phyloP scores from a whole-genome alignment of 2,888 invertebrate genomes.

The Nymphalis c-album region DNA sequence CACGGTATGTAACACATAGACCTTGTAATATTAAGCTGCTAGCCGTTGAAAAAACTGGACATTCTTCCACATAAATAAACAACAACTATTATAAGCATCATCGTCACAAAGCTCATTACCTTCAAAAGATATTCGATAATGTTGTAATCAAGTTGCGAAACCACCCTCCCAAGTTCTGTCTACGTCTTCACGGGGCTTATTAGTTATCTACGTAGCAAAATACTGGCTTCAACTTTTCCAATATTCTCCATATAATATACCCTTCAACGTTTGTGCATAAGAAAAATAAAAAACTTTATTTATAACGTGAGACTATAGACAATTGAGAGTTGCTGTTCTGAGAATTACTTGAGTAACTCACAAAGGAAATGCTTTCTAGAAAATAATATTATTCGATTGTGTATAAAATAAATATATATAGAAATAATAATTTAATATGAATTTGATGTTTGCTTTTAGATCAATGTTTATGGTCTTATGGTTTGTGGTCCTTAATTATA shows the following conservation, averaged over 20 bases:
- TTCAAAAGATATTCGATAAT: slow-evolving; percentile 1
- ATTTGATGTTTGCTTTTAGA: too few relatives aligned
- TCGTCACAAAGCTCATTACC: not conserved
- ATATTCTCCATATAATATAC: slow-evolving; percentile 62
- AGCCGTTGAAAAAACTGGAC: too few relatives aligned
- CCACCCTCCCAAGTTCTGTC: not conserved
- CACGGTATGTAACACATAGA: too few relatives aligned
- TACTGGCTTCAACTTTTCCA: slow-evolving; percentile 61
- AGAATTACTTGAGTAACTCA: slow-evolving; percentile 2
- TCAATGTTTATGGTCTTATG: too few relatives aligned
- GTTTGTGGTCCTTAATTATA: too few relatives aligned
- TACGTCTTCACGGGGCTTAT: slow-evolving; percentile 26
- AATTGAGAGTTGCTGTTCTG: not conserved
- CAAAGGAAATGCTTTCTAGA: not conserved
- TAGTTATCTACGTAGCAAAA: slow-evolving; percentile 29
- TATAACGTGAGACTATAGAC: not conserved
- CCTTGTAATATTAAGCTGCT: too few relatives aligned
- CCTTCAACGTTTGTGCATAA: slow-evolving; percentile 31
- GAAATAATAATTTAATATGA: too few relatives aligned
- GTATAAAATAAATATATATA: too few relatives aligned
- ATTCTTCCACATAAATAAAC: too few relatives aligned
- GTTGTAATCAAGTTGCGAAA: not conserved
- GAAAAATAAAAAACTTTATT: slow-evolving; percentile 29
- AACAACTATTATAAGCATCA: too few relatives aligned
- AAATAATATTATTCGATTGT: not conserved